Conservation (phyloP, 2,113 vertebrate genomes). For the Pardalotus punctatus region DNA sequence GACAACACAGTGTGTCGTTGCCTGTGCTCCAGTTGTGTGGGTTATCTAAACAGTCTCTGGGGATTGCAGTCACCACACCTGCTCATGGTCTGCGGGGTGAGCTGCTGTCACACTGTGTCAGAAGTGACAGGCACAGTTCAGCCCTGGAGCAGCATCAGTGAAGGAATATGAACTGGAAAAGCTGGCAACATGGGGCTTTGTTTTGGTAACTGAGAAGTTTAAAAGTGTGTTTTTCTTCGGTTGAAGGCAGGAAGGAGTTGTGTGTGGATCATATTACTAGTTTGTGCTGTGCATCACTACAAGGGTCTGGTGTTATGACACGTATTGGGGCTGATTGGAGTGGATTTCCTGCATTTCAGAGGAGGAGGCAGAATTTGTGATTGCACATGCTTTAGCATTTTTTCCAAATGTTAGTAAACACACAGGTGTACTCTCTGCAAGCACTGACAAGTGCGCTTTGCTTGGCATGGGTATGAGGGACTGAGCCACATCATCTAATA, state of each 20-base stretch:
- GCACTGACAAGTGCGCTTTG: neutral
- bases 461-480: neutral
- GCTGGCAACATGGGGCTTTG: neutral
- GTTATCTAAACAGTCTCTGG: neutral
- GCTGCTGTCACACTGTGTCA: neutral
- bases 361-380: neutral
- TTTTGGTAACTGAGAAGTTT: neutral
- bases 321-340: neutral
- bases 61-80: neutral
- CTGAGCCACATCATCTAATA: neutral
- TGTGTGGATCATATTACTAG: neutral
- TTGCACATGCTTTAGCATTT: neutral
- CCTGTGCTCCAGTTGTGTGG: neutral
- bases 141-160: neutral
- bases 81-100: neutral
- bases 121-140: neutral
- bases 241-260: neutral
- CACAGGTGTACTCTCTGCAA: neutral
- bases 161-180: neutral
- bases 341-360: neutral
- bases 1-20: neutral
- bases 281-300: neutral
- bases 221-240: neutral
- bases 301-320: neutral
- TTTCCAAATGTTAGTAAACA: neutral